A percentile compares a stretch with the other conserved stretches of the same genome.
These are phyloP conservation scores for Trissoscelio sp. DNA, from an alignment of 2,888 invertebrate species.

Conservation along the genomic window DNA sequence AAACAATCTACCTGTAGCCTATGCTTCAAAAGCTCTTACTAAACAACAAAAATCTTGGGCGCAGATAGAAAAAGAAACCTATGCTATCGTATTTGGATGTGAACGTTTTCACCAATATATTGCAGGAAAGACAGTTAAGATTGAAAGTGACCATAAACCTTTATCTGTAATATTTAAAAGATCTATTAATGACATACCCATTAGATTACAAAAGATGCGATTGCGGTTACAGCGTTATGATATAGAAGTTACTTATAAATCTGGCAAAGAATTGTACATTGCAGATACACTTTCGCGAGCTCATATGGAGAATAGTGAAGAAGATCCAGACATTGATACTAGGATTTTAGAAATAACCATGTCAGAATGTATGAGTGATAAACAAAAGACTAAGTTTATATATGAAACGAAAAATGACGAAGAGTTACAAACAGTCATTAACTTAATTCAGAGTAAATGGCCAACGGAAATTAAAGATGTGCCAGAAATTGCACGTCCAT, in stretches of 20 bases:
- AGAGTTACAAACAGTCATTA: constrained; percentile 47
- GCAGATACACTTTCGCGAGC: constrained; percentile 70
- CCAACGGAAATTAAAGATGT: constrained; percentile 55
- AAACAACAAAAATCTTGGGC: constrained; percentile 72
- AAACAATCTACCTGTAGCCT: constrained; percentile 76
- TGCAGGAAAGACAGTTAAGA: constrained; percentile 68
- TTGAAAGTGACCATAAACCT: constrained; percentile 76
- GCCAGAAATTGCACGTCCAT: constrained; percentile 35
- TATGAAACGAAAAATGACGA: constrained; percentile 56
- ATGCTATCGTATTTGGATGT: no score
- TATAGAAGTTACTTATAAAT: constrained; percentile 58
- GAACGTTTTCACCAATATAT: constrained; percentile 73
- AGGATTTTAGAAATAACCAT: constrained; percentile 38
- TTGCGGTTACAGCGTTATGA: constrained; percentile 66
- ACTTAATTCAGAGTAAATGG: constrained; percentile 41
- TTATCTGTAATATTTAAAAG: constrained; percentile 71
- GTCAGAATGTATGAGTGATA: constrained; percentile 38
- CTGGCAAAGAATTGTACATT: constrained; percentile 68
- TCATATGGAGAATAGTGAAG: constrained; percentile 16
- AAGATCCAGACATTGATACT: constrained; percentile 42
- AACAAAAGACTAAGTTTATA: constrained; percentile 32
- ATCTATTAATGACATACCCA: constrained; percentile 30
- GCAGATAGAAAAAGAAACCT: constrained; percentile 78
- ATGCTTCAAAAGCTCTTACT: constrained; percentile 75
- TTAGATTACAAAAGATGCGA: constrained; percentile 67